These are phyloP conservation scores for Ophion costatus DNA, from an alignment of 2,888 invertebrate species.

Conservation along the genomic window DNA sequence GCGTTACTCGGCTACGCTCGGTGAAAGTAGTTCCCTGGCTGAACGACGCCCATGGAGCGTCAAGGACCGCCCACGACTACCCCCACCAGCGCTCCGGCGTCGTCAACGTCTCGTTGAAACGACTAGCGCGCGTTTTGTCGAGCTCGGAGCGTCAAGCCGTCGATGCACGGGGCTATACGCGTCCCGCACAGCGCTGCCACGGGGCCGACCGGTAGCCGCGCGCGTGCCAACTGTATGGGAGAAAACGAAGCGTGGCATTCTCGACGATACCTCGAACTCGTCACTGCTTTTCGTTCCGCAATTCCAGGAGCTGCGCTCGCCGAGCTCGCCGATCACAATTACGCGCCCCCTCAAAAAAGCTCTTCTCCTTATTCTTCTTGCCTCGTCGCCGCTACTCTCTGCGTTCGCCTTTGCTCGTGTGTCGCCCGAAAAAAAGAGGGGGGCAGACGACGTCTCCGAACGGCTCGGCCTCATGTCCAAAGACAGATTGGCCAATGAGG, in stretches of 20 bases:
- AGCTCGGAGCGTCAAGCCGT: constrained; percentile 52
- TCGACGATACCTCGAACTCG: not conserved
- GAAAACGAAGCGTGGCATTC: not conserved
- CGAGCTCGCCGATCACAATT: not conserved
- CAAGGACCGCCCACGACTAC: constrained; percentile 78
- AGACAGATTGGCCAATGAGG: constrained; percentile 45
- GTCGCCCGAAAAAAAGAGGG: not conserved
- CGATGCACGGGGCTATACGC: constrained; percentile 14
- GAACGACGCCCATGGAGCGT: constrained; percentile 80
- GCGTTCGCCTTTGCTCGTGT: not conserved
- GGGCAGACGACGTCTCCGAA: not conserved
- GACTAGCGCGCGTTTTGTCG: constrained; percentile 41
- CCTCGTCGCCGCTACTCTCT: not conserved
- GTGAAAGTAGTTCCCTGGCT: constrained; percentile 80
- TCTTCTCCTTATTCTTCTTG: constrained; percentile 17
- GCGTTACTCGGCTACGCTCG: constrained; percentile 80
- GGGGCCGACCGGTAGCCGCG: not conserved
- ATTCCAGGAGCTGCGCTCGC: constrained; percentile 1
- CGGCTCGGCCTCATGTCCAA: constrained; percentile 16
- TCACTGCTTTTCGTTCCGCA: not conserved
- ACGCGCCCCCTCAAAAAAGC: not conserved
- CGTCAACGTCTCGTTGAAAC: not conserved
- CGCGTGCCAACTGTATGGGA: constrained; percentile 35
- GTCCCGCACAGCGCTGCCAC: constrained; percentile 10
- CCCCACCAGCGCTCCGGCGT: constrained; percentile 70